A percentile compares a stretch with the other conserved stretches of the same genome.
Evolutionary conservation across 2,113 vertebrate species (phyloP).

Genomic region (Equus przewalskii): DNA sequence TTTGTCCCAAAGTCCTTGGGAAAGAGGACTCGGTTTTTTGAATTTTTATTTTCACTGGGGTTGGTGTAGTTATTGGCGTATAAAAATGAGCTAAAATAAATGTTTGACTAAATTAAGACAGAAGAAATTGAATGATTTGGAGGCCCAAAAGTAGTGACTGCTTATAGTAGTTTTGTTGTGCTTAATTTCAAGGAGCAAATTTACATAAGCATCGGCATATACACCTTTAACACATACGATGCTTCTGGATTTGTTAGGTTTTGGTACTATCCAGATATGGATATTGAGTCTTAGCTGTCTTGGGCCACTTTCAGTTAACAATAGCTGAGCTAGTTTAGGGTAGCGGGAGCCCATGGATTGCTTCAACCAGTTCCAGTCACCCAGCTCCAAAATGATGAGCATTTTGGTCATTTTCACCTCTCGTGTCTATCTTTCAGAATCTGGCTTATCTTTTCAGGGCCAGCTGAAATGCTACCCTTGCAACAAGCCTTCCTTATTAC

Average conservation of each 20-base stretch:
- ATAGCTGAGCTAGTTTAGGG: background rate
- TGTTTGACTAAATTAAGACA: background rate
- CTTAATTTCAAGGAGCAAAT: constrained; percentile 38
- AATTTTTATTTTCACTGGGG: background rate
- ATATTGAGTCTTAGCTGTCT: background rate
- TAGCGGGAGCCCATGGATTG: background rate
- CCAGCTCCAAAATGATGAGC: background rate
- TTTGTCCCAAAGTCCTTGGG: background rate
- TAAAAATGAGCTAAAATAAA: background rate
- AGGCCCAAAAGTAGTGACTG: background rate
- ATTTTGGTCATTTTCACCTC: background rate
- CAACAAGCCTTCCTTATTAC: background rate
- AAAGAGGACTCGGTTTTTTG: background rate
- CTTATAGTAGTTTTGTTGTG: background rate
- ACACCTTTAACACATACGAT: background rate
- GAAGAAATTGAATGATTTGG: background rate
- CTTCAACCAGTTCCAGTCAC: background rate
- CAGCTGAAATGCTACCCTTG: background rate
- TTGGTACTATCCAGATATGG: background rate
- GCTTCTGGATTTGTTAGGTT: background rate
- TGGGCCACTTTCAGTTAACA: background rate
- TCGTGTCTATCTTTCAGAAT: background rate
- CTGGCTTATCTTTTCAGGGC: background rate
- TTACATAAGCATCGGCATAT: background rate
- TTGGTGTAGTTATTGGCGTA: background rate